These are phyloP conservation scores for Bubo scandiacus DNA, from an alignment of 2,113 vertebrate genomes.

Conservation along the genomic window DNA sequence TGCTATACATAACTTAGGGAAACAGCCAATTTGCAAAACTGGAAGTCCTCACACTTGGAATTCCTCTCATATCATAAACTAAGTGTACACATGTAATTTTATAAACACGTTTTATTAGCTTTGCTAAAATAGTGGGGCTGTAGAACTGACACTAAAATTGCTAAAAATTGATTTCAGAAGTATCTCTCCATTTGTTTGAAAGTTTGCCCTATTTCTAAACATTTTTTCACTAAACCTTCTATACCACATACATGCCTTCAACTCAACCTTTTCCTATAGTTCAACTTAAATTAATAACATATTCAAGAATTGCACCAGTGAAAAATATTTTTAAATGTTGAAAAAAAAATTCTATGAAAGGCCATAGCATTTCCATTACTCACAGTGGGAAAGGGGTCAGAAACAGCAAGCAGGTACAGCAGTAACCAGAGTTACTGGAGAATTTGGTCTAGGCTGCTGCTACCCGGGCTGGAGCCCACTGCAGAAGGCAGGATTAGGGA, in stretches of 20 bases:
- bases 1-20: neutral
- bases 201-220: neutral
- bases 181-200: neutral
- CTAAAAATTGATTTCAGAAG: neutral
- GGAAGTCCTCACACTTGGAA: neutral
- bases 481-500: neutral
- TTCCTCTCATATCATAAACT: neutral
- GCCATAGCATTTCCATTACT: neutral
- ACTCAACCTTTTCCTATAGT: neutral
- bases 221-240: neutral
- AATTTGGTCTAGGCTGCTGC: neutral
- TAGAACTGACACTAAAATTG: neutral
- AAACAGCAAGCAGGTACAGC: neutral
- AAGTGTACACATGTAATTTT: neutral
- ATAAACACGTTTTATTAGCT: neutral
- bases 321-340: neutral
- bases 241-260: neutral
- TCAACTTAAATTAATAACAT: neutral
- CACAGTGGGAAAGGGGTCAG: neutral
- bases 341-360: neutral
- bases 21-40: neutral
- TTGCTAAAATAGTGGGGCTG: neutral
- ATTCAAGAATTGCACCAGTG: neutral
- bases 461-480: fast-evolving
- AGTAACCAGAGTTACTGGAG: neutral